Base-by-base conservation (phyloP, 1,140 invertebrate genomes). In the Pseudomyrmex cubaensis region DNA sequence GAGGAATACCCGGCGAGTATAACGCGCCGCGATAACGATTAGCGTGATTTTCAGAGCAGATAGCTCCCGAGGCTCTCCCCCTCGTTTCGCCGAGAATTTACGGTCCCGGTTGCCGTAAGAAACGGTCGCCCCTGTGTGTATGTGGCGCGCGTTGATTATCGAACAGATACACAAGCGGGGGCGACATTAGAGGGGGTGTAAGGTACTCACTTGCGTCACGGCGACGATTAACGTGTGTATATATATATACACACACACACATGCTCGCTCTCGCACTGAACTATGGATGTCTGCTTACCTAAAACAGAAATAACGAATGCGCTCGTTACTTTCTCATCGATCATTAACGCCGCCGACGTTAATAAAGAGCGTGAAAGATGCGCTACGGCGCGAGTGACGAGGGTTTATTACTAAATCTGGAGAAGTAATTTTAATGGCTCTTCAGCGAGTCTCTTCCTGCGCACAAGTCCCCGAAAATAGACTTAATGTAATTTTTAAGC, bases 261-360 rank as follows among this genome's bases (percentile, higher is more conserved):
- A 54, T 10, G 35, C n/a, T 17, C 25, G 44, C 74, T 56, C 64
- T 66, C 72, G 48, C 25, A 75, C 64, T 44, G 76, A 59, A 57
- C 52, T 52, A 7, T 13, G 59, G 61, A 87, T 63, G 84, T 78
- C 80, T 87, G 87, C 91, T 93, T 92, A 93, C 91, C 91, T 93
- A 90, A 86, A 93, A 92, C 90, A 93, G 86, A 92, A 91, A 93
- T 83, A 89, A 90, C 82, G 80, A 82, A 54, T 35, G 20, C 35
- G 35, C 69, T 73, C 75, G 48, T 83, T 48, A 72, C 50, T 66
- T 74, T 73, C 78, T 10, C 77, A 66, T 84, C 66, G 59, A 64
- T 73, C 83, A 56, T 85, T 85, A 82, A 54, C 69, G 54, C 48
- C 66, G 76, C 70, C 44, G 9, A 66, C 64, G 64, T 57, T 84